These are phyloP conservation scores for Hystrix brachyura DNA, from an alignment of 2,113 vertebrate species.

Conservation along the genomic window DNA sequence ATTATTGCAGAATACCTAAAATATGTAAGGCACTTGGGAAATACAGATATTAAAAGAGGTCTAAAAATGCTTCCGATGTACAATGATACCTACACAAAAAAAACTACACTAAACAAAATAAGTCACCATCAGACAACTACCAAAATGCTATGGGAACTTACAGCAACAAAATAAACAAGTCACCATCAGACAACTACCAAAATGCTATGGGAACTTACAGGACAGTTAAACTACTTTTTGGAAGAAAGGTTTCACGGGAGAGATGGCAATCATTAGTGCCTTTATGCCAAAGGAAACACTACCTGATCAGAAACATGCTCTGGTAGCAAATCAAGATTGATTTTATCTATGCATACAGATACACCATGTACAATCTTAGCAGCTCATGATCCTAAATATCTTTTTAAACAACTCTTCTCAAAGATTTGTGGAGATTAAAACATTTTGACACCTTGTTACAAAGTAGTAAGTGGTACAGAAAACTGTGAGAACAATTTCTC, in stretches of 20 bases:
- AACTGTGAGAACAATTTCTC: not conserved
- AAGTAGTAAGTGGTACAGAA: not conserved
- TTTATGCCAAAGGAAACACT: not conserved
- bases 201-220: not conserved
- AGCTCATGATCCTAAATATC: not conserved
- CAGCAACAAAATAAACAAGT: not conserved
- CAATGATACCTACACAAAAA: not conserved
- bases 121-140: not conserved
- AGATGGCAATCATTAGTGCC: not conserved
- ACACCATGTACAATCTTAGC: too few relatives aligned
- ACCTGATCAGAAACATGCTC: not conserved
- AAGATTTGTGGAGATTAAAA: not conserved
- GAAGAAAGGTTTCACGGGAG: not conserved
- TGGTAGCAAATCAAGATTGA: not conserved
- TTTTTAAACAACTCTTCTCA: not conserved
- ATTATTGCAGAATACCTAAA: slow-evolving; percentile 21
- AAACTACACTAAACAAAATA: not conserved
- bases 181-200: not conserved
- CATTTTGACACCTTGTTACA: not conserved
- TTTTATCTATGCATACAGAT: not conserved
- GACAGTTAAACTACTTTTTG: not conserved
- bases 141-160: too few relatives aligned
- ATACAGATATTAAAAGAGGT: not conserved
- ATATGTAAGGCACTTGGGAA: not conserved
- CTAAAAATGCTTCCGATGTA: not conserved